A percentile compares a stretch with the other conserved stretches of the same genome.
These are phyloP conservation scores for Atrina japonica DNA, from an alignment of 2,888 invertebrate genomes.

Conservation along the genomic window DNA sequence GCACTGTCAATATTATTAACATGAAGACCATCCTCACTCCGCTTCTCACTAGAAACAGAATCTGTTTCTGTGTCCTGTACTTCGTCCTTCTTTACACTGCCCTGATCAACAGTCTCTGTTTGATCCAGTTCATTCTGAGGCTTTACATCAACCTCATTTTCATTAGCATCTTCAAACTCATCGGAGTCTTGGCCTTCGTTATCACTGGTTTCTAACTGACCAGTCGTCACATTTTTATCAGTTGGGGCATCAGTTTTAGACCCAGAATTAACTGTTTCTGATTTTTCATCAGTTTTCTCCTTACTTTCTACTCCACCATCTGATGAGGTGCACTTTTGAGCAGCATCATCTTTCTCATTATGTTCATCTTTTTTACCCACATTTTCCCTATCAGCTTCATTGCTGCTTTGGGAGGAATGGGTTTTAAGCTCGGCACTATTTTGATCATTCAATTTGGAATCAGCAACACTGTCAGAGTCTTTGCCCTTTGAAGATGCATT, in stretches of 20 bases:
- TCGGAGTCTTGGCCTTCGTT: no score
- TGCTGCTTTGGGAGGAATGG: no score
- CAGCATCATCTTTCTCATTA: constrained; percentile 25
- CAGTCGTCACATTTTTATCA: neutral
- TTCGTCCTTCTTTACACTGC: neutral
- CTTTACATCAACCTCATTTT: no score
- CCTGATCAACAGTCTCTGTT: neutral
- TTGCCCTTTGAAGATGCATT: constrained; percentile 14
- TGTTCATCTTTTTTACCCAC: constrained; percentile 7
- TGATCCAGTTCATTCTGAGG: no score
- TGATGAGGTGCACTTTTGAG: constrained; percentile 3
- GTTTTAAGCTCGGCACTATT: constrained; percentile 1
- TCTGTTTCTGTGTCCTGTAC: no score
- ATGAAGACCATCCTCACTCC: no score
- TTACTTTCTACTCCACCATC: constrained; percentile 7
- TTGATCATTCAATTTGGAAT: neutral
- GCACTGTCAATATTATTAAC: no score
- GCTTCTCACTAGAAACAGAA: no score
- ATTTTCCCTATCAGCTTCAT: constrained; percentile 1
- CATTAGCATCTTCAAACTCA: no score
- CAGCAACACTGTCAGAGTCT: constrained; percentile 10
- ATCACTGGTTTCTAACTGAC: neutral
- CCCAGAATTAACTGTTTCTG: constrained; percentile 10
- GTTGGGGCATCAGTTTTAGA: neutral
- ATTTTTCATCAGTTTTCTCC: neutral